Evolutionary conservation across 1,140 invertebrate species (phyloP).

Genomic region (Lordiphosa collinella): DNA sequence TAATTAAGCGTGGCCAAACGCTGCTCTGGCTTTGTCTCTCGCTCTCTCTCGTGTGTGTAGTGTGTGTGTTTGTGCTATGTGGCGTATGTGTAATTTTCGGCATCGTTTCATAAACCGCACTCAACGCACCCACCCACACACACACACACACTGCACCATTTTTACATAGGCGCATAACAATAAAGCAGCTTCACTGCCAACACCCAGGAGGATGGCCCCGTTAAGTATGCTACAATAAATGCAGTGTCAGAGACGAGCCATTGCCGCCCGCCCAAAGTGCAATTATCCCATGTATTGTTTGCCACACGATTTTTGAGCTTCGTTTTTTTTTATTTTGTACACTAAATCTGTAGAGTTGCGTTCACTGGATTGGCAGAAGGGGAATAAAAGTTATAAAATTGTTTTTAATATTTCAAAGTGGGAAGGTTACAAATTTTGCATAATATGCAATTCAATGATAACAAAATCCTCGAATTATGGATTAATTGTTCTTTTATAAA

Average conservation of each 20-base stretch:
- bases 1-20: background rate
- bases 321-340: background rate
- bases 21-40: conserved; percentile 44
- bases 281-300: conserved; percentile 77
- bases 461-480: too few relatives aligned
- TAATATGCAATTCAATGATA: too few relatives aligned
- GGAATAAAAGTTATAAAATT: too few relatives aligned
- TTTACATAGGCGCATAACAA: conserved; percentile 71
- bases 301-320: conserved; percentile 38
- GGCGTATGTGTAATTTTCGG: conserved; percentile 77
- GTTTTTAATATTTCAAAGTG: too few relatives aligned
- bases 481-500: too few relatives aligned
- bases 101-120: conserved; percentile 71
- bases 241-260: conserved; percentile 66
- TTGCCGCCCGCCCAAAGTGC: conserved; percentile 60
- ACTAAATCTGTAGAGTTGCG: background rate
- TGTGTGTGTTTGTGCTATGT: conserved; percentile 56
- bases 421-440: too few relatives aligned
- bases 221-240: conserved; percentile 77
- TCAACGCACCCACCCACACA: conserved; percentile 25
- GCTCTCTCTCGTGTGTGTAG: too few relatives aligned
- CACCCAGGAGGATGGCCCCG: conserved; percentile 30
- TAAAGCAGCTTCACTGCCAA: conserved; percentile 47
- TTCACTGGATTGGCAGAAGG: background rate
- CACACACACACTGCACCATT: conserved; percentile 47